Evolutionary conservation across 1,140 invertebrate genomes (phyloP).

Genomic region (Samia ricini): DNA sequence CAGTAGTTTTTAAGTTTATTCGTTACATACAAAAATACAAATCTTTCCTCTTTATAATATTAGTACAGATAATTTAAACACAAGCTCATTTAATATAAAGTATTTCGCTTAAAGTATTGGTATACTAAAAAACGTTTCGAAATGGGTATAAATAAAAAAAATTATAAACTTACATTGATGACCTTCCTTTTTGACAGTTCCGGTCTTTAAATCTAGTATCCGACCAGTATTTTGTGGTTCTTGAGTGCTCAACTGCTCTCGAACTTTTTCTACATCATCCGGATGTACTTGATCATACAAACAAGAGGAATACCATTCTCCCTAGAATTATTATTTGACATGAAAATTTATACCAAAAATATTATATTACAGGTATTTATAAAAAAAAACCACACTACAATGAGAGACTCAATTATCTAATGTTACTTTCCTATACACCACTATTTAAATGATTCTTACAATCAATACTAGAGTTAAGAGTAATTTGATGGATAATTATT

Average conservation of each 20-base stretch:
- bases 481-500: too few species aligned
- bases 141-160: background rate
- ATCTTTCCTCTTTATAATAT: too few species aligned
- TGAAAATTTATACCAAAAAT: conserved; percentile 10
- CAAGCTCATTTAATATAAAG: too few species aligned
- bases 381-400: background rate
- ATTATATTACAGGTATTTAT: background rate
- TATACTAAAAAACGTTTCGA: too few species aligned
- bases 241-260: conserved; percentile 97
- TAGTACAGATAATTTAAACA: too few species aligned
- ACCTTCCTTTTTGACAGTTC: conserved; percentile 99
- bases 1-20: too few species aligned
- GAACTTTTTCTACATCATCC: conserved; percentile 98
- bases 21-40: too few species aligned
- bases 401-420: too few species aligned
- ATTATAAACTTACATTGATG: conserved; percentile 88
- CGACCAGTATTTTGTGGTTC: conserved; percentile 97
- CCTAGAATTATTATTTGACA: conserved; percentile 77
- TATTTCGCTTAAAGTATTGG: too few species aligned
- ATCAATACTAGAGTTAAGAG: too few species aligned
- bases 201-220: conserved; percentile 98
- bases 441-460: too few species aligned
- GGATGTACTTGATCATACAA: conserved; percentile 98
- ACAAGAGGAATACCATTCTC: conserved; percentile 97
- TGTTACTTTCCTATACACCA: too few species aligned